These are phyloP conservation scores for Uropetala carovei DNA, from an alignment of 2,888 invertebrate species.

Conservation along the genomic window DNA sequence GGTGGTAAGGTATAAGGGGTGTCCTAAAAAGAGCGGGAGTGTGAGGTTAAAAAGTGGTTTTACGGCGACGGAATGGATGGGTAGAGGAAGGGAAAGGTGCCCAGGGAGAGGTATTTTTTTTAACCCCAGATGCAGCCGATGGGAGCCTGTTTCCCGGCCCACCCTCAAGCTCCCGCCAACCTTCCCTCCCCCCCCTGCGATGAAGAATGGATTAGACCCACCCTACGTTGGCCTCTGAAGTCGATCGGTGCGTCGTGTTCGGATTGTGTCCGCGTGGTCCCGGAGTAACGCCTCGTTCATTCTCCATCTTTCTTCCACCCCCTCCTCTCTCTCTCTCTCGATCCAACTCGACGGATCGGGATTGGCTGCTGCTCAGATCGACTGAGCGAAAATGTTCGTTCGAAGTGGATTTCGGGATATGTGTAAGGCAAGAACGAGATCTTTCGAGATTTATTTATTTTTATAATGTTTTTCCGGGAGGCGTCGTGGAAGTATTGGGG, in stretches of 20 bases:
- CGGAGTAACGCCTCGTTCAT: neutral
- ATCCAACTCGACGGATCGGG: neutral
- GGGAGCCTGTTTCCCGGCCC: neutral
- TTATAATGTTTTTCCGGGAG: neutral
- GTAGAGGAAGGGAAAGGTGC: neutral
- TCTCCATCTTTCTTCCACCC: neutral
- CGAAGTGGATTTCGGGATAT: neutral
- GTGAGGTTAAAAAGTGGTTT: neutral
- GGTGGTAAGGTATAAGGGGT: neutral
- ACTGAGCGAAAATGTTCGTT: slow-evolving; percentile 40
- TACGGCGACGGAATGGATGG: neutral
- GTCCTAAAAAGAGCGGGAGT: neutral
- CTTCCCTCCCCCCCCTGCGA: neutral
- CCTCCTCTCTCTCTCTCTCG: neutral
- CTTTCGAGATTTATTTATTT: no score
- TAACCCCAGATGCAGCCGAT: neutral
- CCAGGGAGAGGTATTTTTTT: neutral
- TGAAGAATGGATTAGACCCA: slow-evolving; percentile 23
- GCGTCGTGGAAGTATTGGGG: neutral
- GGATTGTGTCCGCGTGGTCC: slow-evolving; percentile 1
- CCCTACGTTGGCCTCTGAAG: neutral
- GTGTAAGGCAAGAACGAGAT: neutral
- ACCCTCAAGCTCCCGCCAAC: neutral
- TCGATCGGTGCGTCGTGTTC: slow-evolving; percentile 8
- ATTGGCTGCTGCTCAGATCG: slow-evolving; percentile 19